These are phyloP conservation scores for Oscheius sp. DNA, from an alignment of 2,888 invertebrate species.

Conservation along the genomic window DNA sequence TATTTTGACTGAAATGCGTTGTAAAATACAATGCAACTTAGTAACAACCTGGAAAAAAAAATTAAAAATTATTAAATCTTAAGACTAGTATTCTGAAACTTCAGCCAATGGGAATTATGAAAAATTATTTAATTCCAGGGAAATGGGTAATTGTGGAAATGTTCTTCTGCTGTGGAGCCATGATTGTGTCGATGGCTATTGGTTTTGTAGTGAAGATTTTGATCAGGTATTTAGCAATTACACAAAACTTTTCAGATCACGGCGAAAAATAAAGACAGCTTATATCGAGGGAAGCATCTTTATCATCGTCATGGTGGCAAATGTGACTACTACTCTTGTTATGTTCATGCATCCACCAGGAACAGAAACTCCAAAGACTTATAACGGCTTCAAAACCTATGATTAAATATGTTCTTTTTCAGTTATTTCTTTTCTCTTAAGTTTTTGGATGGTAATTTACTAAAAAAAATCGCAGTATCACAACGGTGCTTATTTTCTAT, in stretches of 20 bases:
- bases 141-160: constrained; percentile 4
- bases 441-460: no score
- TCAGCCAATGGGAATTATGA: not conserved
- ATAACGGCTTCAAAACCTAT: no score
- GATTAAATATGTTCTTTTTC: no score
- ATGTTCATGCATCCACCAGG: not conserved
- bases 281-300: not conserved
- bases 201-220: not conserved
- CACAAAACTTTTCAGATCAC: not conserved
- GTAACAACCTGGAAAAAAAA: no score
- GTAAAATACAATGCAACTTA: no score
- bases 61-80: no score
- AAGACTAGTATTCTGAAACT: no score
- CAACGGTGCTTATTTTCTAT: not conserved
- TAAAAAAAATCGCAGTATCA: no score
- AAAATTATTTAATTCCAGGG: not conserved
- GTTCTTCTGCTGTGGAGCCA: not conserved
- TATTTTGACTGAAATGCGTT: no score
- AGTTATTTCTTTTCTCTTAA: no score
- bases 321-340: not conserved
- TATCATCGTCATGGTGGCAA: not conserved
- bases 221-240: not conserved
- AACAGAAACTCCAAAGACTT: no score
- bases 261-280: not conserved
- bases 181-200: not conserved